Evolutionary conservation across 2,113 vertebrate species (phyloP).

Genomic region (Butorides virescens): DNA sequence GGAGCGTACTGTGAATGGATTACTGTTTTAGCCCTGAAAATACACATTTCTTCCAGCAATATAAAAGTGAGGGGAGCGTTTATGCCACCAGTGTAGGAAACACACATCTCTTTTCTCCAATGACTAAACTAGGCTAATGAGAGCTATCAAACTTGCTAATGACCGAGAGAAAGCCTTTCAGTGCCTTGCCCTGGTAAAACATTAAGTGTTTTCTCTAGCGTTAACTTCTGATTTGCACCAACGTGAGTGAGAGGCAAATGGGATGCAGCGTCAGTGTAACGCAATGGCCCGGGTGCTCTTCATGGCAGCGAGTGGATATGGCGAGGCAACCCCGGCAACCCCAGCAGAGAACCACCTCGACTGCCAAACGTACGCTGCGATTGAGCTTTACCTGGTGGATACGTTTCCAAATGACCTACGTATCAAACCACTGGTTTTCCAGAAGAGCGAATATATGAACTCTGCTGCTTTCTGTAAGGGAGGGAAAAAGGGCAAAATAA

Average conservation of each 20-base stretch:
- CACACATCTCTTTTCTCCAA: slow-evolving; percentile 15
- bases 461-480: neutral
- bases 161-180: neutral
- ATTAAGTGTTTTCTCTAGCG: neutral
- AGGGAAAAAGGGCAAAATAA: neutral
- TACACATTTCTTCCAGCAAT: slow-evolving; percentile 8
- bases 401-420: neutral
- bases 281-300: neutral
- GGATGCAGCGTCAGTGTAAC: neutral
- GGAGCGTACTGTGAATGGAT: slow-evolving; percentile 26
- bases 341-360: neutral
- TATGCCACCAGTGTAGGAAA: slow-evolving; percentile 32
- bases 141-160: slow-evolving; percentile 25
- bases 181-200: neutral
- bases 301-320: fast-evolving
- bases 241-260: neutral
- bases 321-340: neutral
- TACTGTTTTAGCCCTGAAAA: slow-evolving; percentile 50
- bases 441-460: neutral
- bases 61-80: neutral
- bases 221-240: neutral
- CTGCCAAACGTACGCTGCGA: neutral
- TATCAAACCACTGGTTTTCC: neutral
- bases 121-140: slow-evolving; percentile 1
- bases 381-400: neutral